These are phyloP conservation scores for Clavelina lepadiformis DNA, from an alignment of 23 tunicate genomes.

Conservation along the genomic window DNA sequence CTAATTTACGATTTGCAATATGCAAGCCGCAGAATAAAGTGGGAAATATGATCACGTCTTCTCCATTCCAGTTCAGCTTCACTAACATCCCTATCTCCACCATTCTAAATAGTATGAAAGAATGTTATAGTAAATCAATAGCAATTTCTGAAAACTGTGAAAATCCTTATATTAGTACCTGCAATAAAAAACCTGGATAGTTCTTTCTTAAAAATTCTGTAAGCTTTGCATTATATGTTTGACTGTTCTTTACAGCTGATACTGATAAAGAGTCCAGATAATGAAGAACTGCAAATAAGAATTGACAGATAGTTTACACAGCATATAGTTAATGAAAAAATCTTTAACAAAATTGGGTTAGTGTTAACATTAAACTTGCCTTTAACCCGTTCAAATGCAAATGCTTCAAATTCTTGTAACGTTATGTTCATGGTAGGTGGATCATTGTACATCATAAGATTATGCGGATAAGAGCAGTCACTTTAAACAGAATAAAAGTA, in stretches of 20 bases:
- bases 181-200: slow-evolving; percentile 64
- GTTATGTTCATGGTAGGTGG: slow-evolving; percentile 77
- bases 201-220: slow-evolving; percentile 71
- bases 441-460: slow-evolving; percentile 55
- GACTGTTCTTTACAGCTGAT: slow-evolving; percentile 64
- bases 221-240: slow-evolving; percentile 59
- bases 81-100: slow-evolving; percentile 27
- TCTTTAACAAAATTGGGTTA: neutral
- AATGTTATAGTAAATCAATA: neutral
- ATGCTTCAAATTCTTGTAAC: slow-evolving; percentile 78
- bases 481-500: slow-evolving; percentile 7
- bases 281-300: slow-evolving; percentile 49
- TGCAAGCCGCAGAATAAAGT: slow-evolving; percentile 88
- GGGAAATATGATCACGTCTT: slow-evolving; percentile 74
- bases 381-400: slow-evolving; percentile 80
- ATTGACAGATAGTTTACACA: neutral
- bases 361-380: slow-evolving; percentile 14
- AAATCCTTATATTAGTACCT: too few species aligned
- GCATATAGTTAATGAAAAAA: neutral
- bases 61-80: slow-evolving; percentile 79
- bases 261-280: slow-evolving; percentile 67
- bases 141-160: neutral
- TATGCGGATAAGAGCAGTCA: slow-evolving; percentile 63
- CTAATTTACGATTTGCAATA: slow-evolving; percentile 74
- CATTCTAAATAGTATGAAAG: slow-evolving; percentile 26